Conservation (phyloP, 64 coral and sea anemone genomes). For the Acropora tenuis region DNA sequence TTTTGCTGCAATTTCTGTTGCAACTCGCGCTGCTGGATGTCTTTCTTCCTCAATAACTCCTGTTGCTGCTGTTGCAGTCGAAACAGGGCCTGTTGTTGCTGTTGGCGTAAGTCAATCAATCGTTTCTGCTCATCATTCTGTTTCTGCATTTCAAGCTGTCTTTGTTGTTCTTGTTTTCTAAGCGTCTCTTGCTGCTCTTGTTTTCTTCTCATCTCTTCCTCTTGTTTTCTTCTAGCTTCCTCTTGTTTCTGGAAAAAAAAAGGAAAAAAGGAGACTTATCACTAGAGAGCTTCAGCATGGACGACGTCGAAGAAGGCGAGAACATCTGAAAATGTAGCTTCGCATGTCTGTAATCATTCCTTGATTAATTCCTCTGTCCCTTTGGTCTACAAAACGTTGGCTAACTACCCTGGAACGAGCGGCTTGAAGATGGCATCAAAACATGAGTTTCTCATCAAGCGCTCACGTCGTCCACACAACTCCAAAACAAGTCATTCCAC, state of each 20-base stretch:
- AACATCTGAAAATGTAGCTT: no score
- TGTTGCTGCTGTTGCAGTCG: slow-evolving; percentile 89
- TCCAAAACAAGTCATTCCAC: no score
- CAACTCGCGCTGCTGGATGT: slow-evolving; percentile 74
- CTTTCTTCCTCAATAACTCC: slow-evolving; percentile 66
- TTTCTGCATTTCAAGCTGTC: slow-evolving; percentile 62
- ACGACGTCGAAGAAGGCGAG: no score
- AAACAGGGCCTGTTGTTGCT: slow-evolving; percentile 83
- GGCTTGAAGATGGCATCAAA: no score
- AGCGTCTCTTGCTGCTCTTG: slow-evolving; percentile 64
- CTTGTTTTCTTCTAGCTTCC: slow-evolving; percentile 58
- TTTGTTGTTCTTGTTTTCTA: slow-evolving; percentile 52
- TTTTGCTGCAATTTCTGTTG: slow-evolving; percentile 92
- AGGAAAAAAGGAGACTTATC: background rate
- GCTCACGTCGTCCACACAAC: no score
- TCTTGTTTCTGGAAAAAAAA: slow-evolving; percentile 36
- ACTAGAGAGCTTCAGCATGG: no score
- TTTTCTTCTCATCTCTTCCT: slow-evolving; percentile 47
- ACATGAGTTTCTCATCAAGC: no score
- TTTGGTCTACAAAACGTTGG: no score
- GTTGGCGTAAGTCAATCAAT: slow-evolving; percentile 50
- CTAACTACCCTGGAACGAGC: no score
- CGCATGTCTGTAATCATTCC: no score
- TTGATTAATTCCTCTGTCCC: no score
- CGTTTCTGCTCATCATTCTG: slow-evolving; percentile 69